A percentile compares a stretch with the other conserved stretches of the same genome.
These are phyloP conservation scores for Sipha maydis DNA, from an alignment of 2,888 invertebrate genomes.

Conservation along the genomic window DNA sequence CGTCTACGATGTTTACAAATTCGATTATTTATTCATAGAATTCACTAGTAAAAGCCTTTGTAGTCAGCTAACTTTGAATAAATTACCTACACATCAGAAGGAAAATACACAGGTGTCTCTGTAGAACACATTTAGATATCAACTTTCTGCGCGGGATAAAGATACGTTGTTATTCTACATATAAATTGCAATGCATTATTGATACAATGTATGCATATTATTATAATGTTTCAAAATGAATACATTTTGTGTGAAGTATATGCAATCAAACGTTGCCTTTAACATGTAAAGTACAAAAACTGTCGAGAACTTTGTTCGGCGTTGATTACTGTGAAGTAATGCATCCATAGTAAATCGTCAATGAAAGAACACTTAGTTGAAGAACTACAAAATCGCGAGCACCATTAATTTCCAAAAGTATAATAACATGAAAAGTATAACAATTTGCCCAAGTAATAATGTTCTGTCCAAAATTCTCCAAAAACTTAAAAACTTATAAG, in stretches of 20 bases:
- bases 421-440: no score
- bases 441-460: no score
- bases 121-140: conserved; percentile 38
- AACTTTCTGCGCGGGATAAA: conserved; percentile 24
- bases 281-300: conserved; percentile 17
- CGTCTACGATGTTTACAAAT: conserved; percentile 50
- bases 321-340: neutral
- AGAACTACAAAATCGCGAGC: neutral
- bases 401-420: neutral
- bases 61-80: conserved; percentile 55
- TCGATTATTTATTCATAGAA: conserved; percentile 55
- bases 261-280: conserved; percentile 33
- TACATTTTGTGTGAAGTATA: conserved; percentile 14
- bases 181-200: conserved; percentile 51
- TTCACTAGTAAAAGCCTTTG: conserved; percentile 57
- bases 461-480: no score
- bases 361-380: neutral
- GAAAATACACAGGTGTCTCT: conserved; percentile 44
- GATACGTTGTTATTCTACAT: conserved; percentile 36
- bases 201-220: conserved; percentile 39
- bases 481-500: no score
- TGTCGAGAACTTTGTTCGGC: neutral
- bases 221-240: conserved; percentile 37
- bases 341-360: neutral
- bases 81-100: conserved; percentile 35